Evolutionary conservation across 2,113 vertebrate species (phyloP).

Genomic region (Pseudopodoces humilis): DNA sequence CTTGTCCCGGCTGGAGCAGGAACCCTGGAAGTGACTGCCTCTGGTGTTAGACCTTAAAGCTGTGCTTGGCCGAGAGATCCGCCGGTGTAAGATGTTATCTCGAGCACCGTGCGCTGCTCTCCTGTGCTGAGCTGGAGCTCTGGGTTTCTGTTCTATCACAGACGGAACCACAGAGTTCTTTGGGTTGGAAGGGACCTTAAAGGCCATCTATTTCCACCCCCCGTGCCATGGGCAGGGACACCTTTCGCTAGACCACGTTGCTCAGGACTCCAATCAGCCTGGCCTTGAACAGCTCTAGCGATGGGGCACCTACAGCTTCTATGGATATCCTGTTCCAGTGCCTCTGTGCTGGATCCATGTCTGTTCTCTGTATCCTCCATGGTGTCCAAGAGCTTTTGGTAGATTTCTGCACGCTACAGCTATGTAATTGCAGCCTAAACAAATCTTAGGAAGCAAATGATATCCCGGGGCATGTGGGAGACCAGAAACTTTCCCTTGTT

Average conservation of each 20-base stretch:
- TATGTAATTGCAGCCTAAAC: background rate
- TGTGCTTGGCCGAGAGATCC: rapidly evolving
- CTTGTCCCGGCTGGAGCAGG: background rate
- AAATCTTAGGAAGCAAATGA: background rate
- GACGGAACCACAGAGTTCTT: rapidly evolving
- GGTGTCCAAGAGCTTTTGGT: background rate
- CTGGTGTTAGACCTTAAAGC: too few relatives aligned
- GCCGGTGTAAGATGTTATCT: rapidly evolving
- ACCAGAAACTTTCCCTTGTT: background rate
- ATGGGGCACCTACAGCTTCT: background rate
- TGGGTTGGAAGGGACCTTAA: background rate
- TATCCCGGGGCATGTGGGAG: background rate
- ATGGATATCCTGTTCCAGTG: background rate
- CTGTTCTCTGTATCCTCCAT: rapidly evolving
- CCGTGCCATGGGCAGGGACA: background rate
- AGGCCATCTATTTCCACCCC: rapidly evolving
- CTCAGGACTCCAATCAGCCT: rapidly evolving
- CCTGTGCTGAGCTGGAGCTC: rapidly evolving
- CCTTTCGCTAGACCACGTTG: rapidly evolving
- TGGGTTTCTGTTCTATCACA: rapidly evolving
- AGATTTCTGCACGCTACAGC: background rate
- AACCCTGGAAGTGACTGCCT: rapidly evolving
- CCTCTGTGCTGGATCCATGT: too few relatives aligned
- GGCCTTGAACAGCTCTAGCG: background rate
- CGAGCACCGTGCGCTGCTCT: background rate